Conservation (phyloP, 1,140 invertebrate genomes). For the Bemisia tabaci region DNA sequence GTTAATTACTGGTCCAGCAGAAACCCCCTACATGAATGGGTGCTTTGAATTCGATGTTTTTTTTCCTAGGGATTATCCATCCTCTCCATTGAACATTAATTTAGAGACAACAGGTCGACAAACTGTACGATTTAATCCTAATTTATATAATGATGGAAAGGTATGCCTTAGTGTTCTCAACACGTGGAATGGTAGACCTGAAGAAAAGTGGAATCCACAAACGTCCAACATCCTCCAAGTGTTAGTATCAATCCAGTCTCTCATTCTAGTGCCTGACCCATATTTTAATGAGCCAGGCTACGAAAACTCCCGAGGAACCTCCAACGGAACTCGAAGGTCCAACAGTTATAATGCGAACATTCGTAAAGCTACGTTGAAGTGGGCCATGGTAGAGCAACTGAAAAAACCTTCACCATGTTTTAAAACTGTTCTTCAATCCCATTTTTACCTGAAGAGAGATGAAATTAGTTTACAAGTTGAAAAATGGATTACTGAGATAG, state of each 20-base stretch:
- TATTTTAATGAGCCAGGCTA: conserved; percentile 98
- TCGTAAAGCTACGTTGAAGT: conserved; percentile 87
- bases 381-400: conserved; percentile 92
- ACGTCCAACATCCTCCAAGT: conserved; percentile 81
- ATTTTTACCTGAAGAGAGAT: conserved; percentile 88
- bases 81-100: conserved; percentile 57
- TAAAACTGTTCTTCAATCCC: conserved; percentile 79
- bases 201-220: conserved; percentile 96
- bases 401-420: conserved; percentile 81
- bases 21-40: too few species aligned
- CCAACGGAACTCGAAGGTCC: conserved; percentile 72
- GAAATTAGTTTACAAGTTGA: conserved; percentile 82
- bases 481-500: conserved; percentile 78
- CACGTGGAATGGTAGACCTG: conserved; percentile 93
- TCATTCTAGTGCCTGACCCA: conserved; percentile 89
- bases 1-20: conserved; percentile 78
- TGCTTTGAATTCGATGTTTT: conserved; percentile 82
- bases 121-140: conserved; percentile 89
- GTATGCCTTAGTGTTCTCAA: conserved; percentile 90
- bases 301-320: conserved; percentile 78
- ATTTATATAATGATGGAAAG: conserved; percentile 83
- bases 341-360: conserved; percentile 91
- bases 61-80: conserved; percentile 78
- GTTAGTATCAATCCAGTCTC: conserved; percentile 86
- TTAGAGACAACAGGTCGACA: conserved; percentile 87